Percentiles rank a stretch among this genome's conserved stretches.
Conservation (phyloP, 2,113 vertebrate genomes). For the Catharus minimus region DNA sequence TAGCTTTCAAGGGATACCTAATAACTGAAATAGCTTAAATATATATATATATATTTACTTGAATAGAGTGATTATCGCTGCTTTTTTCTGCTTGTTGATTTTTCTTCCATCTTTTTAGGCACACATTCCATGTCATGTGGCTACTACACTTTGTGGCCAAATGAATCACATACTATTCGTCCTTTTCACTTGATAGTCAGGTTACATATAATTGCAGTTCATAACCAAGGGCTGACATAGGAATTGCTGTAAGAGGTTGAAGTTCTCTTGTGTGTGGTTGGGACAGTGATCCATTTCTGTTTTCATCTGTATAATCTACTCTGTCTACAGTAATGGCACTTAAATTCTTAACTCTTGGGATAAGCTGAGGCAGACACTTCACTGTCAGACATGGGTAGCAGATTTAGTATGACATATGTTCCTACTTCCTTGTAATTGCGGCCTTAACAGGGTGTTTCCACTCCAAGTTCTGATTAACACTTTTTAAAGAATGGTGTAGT, state of each 20-base stretch:
- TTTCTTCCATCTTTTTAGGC: neutral
- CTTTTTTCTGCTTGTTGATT: neutral
- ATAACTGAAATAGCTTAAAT: neutral
- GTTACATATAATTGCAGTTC: neutral
- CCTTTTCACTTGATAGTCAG: neutral
- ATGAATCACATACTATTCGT: neutral
- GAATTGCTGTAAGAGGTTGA: neutral
- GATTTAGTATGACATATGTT: neutral
- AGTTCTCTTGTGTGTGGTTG: neutral
- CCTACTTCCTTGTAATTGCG: neutral
- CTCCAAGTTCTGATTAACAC: neutral
- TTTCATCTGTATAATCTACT: neutral
- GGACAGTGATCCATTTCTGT: neutral
- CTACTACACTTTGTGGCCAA: neutral
- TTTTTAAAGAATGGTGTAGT: neutral
- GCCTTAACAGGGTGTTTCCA: neutral
- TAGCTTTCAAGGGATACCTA: neutral
- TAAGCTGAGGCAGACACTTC: neutral
- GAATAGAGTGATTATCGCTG: neutral
- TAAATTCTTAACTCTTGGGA: neutral
- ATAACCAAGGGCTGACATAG: neutral
- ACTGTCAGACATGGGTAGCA: neutral
- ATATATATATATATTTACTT: neutral
- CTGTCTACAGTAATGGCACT: neutral
- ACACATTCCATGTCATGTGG: accelerated